Conservation (phyloP, 2,113 vertebrate genomes). For the Salminus brasiliensis region DNA sequence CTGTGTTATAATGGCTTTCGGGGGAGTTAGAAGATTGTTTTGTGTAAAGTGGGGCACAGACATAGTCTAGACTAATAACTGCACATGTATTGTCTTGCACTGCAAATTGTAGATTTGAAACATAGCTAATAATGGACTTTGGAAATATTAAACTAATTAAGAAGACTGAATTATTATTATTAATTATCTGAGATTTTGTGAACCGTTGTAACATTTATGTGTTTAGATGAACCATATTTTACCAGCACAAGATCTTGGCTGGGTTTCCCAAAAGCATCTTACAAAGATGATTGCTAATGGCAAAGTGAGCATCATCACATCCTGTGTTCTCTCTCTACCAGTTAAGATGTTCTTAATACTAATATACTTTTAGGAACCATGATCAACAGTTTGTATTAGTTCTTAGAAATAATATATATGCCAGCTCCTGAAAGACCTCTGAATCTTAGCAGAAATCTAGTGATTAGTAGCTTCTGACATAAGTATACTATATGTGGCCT, state of each 20-base stretch:
- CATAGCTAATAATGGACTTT: neutral
- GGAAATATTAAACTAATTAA: no score
- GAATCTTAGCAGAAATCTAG: constrained; percentile 20
- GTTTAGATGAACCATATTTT: constrained; percentile 4
- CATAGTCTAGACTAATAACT: neutral
- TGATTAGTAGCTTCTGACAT: constrained; percentile 1
- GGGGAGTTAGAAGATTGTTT: neutral
- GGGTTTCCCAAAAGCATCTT: no score
- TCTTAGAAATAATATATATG: constrained; percentile 24
- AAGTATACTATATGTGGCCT: constrained; percentile 58
- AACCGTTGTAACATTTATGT: neutral
- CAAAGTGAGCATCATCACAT: no score
- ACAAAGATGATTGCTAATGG: no score
- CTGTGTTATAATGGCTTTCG: neutral
- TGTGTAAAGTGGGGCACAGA: neutral
- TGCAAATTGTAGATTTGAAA: neutral
- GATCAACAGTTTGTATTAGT: constrained; percentile 24
- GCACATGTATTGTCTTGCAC: neutral
- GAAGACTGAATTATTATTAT: no score
- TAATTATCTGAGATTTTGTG: neutral
- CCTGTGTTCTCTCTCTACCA: no score
- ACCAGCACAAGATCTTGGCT: neutral
- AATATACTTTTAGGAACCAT: no score
- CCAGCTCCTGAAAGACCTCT: constrained; percentile 26
- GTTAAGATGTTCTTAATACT: no score